These are phyloP conservation scores for Drosophila asahinai DNA, from an alignment of 1,140 invertebrate genomes.

Conservation along the genomic window DNA sequence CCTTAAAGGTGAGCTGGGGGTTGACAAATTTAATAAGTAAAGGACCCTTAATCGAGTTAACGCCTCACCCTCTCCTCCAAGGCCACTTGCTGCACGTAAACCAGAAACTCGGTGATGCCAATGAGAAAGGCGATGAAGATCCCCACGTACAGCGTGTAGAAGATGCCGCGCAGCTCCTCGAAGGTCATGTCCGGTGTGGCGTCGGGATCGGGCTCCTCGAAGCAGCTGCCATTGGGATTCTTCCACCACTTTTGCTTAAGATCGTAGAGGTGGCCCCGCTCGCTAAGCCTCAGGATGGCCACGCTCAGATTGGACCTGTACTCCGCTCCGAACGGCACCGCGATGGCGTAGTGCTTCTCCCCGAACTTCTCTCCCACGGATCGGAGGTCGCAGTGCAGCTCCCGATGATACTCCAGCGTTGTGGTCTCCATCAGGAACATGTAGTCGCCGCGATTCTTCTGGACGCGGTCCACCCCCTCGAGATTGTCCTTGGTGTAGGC, in stretches of 20 bases:
- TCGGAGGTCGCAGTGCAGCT: conserved; percentile 95
- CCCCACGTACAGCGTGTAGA: conserved; percentile 92
- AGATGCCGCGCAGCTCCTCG: conserved; percentile 95
- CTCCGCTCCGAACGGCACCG: conserved; percentile 90
- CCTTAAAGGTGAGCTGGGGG: conserved; percentile 85
- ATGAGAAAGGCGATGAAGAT: conserved; percentile 88
- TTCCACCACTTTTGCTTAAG: conserved; percentile 94
- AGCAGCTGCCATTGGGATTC: conserved; percentile 85
- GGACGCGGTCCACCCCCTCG: conserved; percentile 93
- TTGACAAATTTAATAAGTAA: neutral
- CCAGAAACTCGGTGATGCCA: conserved; percentile 91
- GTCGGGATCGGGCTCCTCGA: conserved; percentile 49
- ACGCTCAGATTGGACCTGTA: conserved; percentile 89
- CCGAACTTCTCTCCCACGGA: conserved; percentile 96
- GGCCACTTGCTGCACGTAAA: conserved; percentile 92
- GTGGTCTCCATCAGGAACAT: conserved; percentile 98
- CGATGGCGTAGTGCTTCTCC: conserved; percentile 92
- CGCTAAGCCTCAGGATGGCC: conserved; percentile 91
- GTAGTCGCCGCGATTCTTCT: conserved; percentile 91
- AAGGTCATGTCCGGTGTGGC: conserved; percentile 88
- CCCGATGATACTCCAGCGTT: conserved; percentile 94
- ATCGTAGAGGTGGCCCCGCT: conserved; percentile 89
- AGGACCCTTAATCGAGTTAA: too few species aligned
- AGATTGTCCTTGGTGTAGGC: conserved; percentile 91
- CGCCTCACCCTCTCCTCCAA: conserved; percentile 88